Evolutionary conservation across 2,888 invertebrate genomes (phyloP).

Genomic region (Leptinotarsa peninsularis): DNA sequence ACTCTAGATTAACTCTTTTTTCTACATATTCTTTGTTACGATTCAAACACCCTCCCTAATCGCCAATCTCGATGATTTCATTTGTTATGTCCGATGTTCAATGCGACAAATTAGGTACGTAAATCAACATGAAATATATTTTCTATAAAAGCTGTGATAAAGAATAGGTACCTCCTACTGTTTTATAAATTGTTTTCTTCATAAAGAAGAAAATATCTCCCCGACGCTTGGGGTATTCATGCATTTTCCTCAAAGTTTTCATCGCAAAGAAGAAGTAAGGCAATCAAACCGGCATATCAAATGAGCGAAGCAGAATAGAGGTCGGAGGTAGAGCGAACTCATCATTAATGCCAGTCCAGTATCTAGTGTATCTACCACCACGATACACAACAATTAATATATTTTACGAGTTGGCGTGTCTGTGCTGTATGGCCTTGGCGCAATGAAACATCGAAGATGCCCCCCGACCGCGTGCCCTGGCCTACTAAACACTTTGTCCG

Average conservation of each 20-base stretch:
- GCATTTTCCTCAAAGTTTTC: neutral
- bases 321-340: constrained; percentile 35
- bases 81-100: too few species aligned
- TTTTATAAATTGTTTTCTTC: too few species aligned
- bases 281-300: constrained; percentile 32
- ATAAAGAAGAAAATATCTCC: neutral
- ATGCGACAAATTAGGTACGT: too few species aligned
- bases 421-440: constrained; percentile 51
- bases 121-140: too few species aligned
- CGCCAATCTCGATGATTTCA: too few species aligned
- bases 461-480: constrained; percentile 16
- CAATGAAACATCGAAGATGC: constrained; percentile 44
- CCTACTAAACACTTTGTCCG: neutral
- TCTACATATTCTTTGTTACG: too few species aligned
- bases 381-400: constrained; percentile 59
- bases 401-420: constrained; percentile 61
- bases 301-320: constrained; percentile 15
- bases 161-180: too few species aligned
- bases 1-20: too few species aligned
- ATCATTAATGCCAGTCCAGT: constrained; percentile 56
- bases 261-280: constrained; percentile 10
- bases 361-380: constrained; percentile 50
- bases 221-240: neutral
- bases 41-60: too few species aligned
- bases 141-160: too few species aligned